Evolutionary conservation across 2,113 vertebrate species (phyloP).

Genomic region (Felis chaus): DNA sequence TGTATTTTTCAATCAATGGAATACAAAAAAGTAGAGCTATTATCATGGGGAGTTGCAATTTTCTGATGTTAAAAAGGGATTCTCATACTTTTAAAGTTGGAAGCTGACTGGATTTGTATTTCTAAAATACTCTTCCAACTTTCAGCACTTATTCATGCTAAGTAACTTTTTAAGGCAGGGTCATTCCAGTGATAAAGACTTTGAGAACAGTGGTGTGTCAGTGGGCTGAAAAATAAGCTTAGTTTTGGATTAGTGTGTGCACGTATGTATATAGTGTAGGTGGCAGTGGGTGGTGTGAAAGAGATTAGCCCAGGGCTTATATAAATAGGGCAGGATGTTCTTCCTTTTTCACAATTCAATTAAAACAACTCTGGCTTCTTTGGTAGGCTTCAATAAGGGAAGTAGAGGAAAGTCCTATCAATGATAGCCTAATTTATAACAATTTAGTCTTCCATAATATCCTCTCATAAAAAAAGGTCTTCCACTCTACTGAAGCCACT

Average conservation of each 20-base stretch:
- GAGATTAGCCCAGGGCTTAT: neutral
- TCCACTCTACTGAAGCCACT: neutral
- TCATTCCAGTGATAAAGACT: neutral
- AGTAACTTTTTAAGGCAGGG: neutral
- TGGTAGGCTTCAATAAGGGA: neutral
- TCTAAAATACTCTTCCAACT: constrained; percentile 15
- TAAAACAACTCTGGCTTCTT: neutral
- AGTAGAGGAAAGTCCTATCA: neutral
- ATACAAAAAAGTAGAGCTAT: constrained; percentile 28
- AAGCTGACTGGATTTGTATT: neutral
- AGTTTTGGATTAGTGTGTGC: neutral
- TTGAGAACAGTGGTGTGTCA: neutral
- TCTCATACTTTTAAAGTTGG: neutral
- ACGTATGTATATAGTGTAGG: neutral
- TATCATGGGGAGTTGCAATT: neutral
- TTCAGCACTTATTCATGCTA: neutral
- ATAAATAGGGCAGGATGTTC: neutral
- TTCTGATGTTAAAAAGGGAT: constrained; percentile 29
- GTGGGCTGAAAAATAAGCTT: neutral
- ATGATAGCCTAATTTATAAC: neutral
- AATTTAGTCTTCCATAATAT: neutral
- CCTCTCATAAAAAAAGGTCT: neutral
- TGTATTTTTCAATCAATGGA: constrained; percentile 25
- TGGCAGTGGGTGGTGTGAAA: neutral
- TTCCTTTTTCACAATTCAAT: neutral